These are phyloP conservation scores for Mimachlamys varia DNA, from an alignment of 2,888 invertebrate genomes.

Conservation along the genomic window DNA sequence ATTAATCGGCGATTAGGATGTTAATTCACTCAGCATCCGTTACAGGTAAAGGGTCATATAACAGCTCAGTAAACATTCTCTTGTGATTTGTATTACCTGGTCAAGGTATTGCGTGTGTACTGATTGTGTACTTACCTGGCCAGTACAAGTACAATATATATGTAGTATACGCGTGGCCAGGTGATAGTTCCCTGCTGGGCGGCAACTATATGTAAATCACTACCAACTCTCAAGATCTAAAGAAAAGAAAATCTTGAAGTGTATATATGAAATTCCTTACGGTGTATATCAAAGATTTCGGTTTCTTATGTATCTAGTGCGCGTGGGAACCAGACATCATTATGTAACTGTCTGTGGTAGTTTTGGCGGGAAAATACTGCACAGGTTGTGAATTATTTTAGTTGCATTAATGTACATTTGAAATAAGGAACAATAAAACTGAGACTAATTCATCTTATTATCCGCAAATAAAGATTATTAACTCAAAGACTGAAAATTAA, in stretches of 20 bases:
- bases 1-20: not conserved
- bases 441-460: too few relatives aligned
- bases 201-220: not conserved
- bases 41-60: constrained; percentile 27
- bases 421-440: too few relatives aligned
- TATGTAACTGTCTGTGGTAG: not conserved
- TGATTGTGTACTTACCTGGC: not conserved
- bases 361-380: not conserved
- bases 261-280: not conserved
- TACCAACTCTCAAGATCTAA: not conserved
- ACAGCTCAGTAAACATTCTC: not conserved
- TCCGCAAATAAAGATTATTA: too few relatives aligned
- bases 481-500: too few relatives aligned
- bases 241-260: not conserved
- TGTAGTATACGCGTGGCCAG: too few relatives aligned
- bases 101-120: not conserved
- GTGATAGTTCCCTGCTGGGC: not conserved
- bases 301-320: not conserved
- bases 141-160: not conserved
- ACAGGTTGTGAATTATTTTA: not conserved
- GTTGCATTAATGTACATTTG: too few relatives aligned
- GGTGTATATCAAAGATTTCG: not conserved
- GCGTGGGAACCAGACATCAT: not conserved
- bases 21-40: constrained; percentile 7
- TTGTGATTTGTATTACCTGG: constrained; percentile 19